Base-by-base conservation (phyloP, 2,888 invertebrate genomes). In the Minunthozetes semirufus region DNA sequence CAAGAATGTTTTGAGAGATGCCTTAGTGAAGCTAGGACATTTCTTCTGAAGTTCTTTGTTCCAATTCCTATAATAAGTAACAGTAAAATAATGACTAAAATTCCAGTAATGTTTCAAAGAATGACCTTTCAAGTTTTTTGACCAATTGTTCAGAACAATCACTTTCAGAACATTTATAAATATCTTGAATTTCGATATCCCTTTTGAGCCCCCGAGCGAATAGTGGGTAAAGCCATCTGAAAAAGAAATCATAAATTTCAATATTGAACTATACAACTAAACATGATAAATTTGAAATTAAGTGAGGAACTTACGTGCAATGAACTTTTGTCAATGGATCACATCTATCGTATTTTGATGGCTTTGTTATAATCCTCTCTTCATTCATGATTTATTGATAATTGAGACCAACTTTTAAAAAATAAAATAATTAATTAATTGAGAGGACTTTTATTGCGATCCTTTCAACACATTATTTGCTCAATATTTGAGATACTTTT, bases 181-280 rank as follows among this genome's bases (percentile, higher is more conserved):
- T 84, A 83, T 94, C 94, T 33, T 87, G 85, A 63, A 88, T 86
- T 78, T 89, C 89, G 70, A 94, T 82, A 72, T 89, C 88, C 80
- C 90, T 88, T 75, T 85, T 86, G 80, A 88, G 88, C 0, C 93
- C 93, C 81, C 88, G 88, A 79, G 87, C 88, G 83, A 92, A 92
- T 80, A 91, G 84, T 6, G 88, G 89, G 80, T 90, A 85, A 74
- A 91, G 89, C 88, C 92, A 93, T 83, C 90, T 90, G 81, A 25
- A 25, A 25, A 56, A 56, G 22, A 6, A 53, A 9, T n/a, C n/a
- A n/a, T n/a, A n/a, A n/a, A n/a, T n/a, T n/a, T n/a, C n/a, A n/a
- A n/a, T n/a, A n/a, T n/a, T n/a, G n/a, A n/a, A n/a, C n/a, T n/a
- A n/a, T n/a, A n/a, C n/a, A n/a, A n/a, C n/a, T n/a, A n/a, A n/a